Conservation (phyloP, 2,888 invertebrate species). For the Drosophila greeni region DNA sequence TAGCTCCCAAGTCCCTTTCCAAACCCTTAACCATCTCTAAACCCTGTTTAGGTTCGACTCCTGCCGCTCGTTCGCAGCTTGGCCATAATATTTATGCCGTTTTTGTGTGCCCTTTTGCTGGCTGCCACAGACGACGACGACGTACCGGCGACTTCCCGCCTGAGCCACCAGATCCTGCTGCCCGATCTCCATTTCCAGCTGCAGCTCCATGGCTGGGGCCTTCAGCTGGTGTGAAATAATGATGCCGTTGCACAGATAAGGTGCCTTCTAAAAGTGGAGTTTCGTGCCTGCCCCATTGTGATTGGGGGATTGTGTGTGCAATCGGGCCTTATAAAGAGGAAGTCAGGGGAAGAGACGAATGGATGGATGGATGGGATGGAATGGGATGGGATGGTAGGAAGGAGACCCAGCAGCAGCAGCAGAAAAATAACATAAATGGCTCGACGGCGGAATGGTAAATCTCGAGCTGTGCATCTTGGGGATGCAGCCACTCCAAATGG, state of each 20-base stretch:
- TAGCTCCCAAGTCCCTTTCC: background rate
- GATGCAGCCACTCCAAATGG: slow-evolving; percentile 34
- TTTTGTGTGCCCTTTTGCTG: slow-evolving; percentile 62
- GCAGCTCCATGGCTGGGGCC: slow-evolving; percentile 26
- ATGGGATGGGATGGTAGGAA: background rate
- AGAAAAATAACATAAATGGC: slow-evolving; percentile 63
- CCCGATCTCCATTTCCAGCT: slow-evolving; percentile 23
- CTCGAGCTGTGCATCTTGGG: slow-evolving; percentile 43
- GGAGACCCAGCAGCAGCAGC: slow-evolving; percentile 26
- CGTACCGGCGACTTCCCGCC: slow-evolving; percentile 12
- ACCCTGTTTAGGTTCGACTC: slow-evolving; percentile 34
- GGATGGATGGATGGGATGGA: slow-evolving; percentile 14
- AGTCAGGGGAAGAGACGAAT: slow-evolving; percentile 8
- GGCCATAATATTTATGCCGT: slow-evolving; percentile 70
- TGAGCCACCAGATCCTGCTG: slow-evolving; percentile 13
- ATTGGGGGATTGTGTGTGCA: slow-evolving; percentile 44
- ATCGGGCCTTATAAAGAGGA: slow-evolving; percentile 48
- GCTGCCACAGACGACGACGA: slow-evolving; percentile 37
- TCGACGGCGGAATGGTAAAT: slow-evolving; percentile 50
- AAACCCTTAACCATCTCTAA: slow-evolving; percentile 21
- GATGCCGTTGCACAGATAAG: slow-evolving; percentile 77
- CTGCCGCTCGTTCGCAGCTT: slow-evolving; percentile 46
- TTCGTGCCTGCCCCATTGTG: slow-evolving; percentile 66
- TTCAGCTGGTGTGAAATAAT: slow-evolving; percentile 76
- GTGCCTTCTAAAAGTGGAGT: slow-evolving; percentile 61